These are phyloP conservation scores for Enteromius viviparus DNA, from an alignment of 2,797 vertebrate species.

Conservation along the genomic window DNA sequence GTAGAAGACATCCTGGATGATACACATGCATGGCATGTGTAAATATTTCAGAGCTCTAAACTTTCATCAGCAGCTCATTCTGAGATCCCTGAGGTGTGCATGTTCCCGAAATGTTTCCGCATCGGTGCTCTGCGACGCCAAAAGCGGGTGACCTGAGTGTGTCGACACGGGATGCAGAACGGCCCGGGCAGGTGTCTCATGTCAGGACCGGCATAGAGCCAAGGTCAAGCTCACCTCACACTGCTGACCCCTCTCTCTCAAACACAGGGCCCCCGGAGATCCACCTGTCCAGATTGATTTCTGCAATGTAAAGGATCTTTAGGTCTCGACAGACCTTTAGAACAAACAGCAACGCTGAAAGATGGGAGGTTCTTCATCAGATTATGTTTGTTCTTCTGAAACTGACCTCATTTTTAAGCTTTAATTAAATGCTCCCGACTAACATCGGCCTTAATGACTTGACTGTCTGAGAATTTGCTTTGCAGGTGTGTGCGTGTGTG, in stretches of 20 bases:
- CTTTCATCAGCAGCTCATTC: conserved; percentile 34
- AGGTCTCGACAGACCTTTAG: conserved; percentile 38
- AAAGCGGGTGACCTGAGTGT: conserved; percentile 64
- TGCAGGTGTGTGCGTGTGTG: conserved; percentile 71
- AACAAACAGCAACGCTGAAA: not conserved
- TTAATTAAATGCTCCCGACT: conserved; percentile 78
- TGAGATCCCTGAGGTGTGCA: conserved; percentile 42
- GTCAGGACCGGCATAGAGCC: conserved; percentile 68
- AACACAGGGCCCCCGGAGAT: conserved; percentile 44
- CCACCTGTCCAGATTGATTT: conserved; percentile 62
- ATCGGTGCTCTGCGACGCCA: conserved; percentile 52
- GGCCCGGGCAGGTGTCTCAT: conserved; percentile 50
- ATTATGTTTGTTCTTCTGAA: conserved; percentile 81
- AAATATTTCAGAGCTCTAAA: conserved; percentile 55
- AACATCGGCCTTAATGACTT: conserved; percentile 75
- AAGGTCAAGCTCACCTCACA: conserved; percentile 71
- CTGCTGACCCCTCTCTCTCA: conserved; percentile 22
- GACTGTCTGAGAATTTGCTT: conserved; percentile 67
- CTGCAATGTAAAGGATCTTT: conserved; percentile 55
- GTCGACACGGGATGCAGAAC: conserved; percentile 67
- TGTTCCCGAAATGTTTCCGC: conserved; percentile 49
- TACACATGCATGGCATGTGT: conserved; percentile 28
- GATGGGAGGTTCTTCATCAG: conserved; percentile 68
- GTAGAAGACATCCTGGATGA: conserved; percentile 15
- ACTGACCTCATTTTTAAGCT: conserved; percentile 78